Evolutionary conservation across 2,113 vertebrate species (phyloP).

Genomic region (Alethe castanea): DNA sequence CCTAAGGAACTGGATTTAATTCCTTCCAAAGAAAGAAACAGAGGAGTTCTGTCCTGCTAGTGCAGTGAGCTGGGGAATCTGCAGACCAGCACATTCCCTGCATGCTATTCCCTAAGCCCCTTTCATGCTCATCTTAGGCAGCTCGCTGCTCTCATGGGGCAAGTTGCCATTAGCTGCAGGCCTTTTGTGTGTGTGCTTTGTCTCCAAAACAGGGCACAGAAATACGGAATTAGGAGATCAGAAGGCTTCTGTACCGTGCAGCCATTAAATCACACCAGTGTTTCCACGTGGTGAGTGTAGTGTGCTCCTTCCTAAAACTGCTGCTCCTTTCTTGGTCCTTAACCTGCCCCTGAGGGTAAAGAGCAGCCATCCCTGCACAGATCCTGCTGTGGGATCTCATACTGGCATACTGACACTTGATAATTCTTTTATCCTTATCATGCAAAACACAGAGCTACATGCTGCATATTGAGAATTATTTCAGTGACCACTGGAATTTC

Average conservation of each 20-base stretch:
- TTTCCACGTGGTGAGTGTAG: not conserved
- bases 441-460: accelerated
- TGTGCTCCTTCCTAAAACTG: not conserved
- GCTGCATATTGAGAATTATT: not conserved
- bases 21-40: slow-evolving; percentile 11
- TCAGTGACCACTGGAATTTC: not conserved
- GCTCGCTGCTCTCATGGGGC: not conserved
- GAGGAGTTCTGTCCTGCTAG: not conserved
- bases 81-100: slow-evolving; percentile 6
- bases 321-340: not conserved
- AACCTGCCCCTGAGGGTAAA: not conserved
- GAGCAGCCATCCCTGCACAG: not conserved
- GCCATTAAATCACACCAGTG: not conserved
- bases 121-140: not conserved
- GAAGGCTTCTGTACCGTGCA: not conserved
- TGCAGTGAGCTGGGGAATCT: not conserved
- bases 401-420: not conserved
- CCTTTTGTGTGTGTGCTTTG: not conserved
- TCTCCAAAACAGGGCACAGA: not conserved
- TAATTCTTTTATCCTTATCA: not conserved
- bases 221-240: not conserved
- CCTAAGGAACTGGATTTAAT: slow-evolving; percentile 10
- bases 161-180: not conserved
- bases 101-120: not conserved
- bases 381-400: not conserved